Base-by-base conservation (phyloP, 2,888 invertebrate genomes). In the Ctena decussata region DNA sequence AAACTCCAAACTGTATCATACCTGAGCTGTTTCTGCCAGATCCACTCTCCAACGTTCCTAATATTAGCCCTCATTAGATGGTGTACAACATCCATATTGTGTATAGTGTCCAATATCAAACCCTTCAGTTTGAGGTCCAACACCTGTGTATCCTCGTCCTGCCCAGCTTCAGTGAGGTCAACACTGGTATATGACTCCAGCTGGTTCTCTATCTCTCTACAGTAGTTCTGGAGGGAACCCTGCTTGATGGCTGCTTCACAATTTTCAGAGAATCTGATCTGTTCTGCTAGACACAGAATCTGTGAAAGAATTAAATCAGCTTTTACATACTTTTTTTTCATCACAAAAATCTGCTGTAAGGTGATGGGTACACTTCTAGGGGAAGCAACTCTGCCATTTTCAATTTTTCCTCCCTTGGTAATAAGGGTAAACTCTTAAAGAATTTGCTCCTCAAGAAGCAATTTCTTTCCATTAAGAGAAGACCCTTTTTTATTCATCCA, bases 11-110 rank as follows among this genome's bases (percentile, higher is more conserved):
- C n/a, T n/a, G n/a, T n/a, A 15, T 41, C 11, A 37, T 95, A 97
- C 97, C 98, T 97, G 71, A 99, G 97, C 95, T 99, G 99, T 96
- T 98, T 98, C 96, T 98, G 98, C 99, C 99, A 99, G 73, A 97
- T 96, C 99, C 99, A 99, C 94, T 98, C 98, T 27, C 96, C 96
- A 18, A 96, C 95, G 88, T 97, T 97, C 41, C 97, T 97, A 0
- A 97, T 97, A 87, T 97, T 96, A 12, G 93, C 93, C 71, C 97
- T 96, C 84, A 98, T 97, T 77, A 99, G 96, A 91, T 97, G 97
- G 93, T 98, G 97, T 53, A 99, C 97, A 35, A 99, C 97, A 81
- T 97, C 97, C 85, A 98, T 97, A 95, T 98, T 98, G 96, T 99
- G 98, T 87, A 99, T 98, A 27, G 98, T 97, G 95, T 99, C 99